Conservation (phyloP, 1,140 invertebrate species). For the Zaprionus lachaisei region DNA sequence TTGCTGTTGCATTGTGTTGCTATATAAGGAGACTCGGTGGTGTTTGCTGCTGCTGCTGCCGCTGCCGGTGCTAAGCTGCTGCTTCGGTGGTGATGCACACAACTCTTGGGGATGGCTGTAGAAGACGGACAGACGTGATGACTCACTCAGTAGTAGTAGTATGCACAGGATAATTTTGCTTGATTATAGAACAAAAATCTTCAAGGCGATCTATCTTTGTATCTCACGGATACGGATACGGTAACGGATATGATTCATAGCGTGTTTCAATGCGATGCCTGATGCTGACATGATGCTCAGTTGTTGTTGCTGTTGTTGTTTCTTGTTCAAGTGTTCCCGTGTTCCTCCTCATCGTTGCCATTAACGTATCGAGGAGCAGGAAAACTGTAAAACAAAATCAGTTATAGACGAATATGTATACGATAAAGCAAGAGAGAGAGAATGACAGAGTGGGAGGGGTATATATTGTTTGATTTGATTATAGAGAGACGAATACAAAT, state of each 20-base stretch:
- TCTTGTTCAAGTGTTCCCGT: constrained; percentile 59
- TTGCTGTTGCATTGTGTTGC: constrained; percentile 23
- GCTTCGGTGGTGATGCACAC: constrained; percentile 59
- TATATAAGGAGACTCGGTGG: constrained; percentile 70
- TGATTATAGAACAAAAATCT: constrained; percentile 34
- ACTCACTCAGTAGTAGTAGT: constrained; percentile 66
- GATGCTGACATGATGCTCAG: constrained; percentile 7
- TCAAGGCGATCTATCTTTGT: constrained; percentile 12
- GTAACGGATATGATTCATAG: constrained; percentile 17
- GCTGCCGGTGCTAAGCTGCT: constrained; percentile 73
- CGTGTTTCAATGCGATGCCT: constrained; percentile 28
- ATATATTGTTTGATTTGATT: constrained; percentile 25
- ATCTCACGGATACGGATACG: constrained; percentile 1
- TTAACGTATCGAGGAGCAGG: constrained; percentile 80
- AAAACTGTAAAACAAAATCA: constrained; percentile 82
- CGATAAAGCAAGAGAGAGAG: constrained; percentile 37
- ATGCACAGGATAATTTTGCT: constrained; percentile 27
- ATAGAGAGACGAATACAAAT: constrained; percentile 20
- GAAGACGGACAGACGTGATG: constrained; percentile 79
- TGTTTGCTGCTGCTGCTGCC: constrained; percentile 70
- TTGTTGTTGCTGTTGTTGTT: constrained; percentile 31
- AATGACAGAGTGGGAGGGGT: not conserved
- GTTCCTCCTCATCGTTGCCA: constrained; percentile 80
- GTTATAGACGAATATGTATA: constrained; percentile 69
- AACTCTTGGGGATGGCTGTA: constrained; percentile 30